Percentiles rank a stretch among this genome's conserved stretches.
Conservation (phyloP, 2,888 invertebrate species). For the Erebia palarica region DNA sequence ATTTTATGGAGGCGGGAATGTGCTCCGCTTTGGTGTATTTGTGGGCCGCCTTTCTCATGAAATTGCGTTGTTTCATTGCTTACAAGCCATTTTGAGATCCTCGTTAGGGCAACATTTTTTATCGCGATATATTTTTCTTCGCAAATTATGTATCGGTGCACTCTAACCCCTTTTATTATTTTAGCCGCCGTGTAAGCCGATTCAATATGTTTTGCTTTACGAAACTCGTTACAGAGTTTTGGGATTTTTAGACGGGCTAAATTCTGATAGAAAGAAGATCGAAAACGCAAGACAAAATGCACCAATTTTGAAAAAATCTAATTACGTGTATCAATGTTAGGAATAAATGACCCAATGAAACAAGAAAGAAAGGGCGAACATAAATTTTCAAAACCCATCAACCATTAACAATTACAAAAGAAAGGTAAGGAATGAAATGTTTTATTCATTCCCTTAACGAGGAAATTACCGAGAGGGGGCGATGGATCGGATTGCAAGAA, state of each 20-base stretch:
- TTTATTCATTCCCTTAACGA: constrained; percentile 82
- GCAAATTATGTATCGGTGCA: constrained; percentile 60
- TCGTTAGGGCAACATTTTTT: constrained; percentile 73
- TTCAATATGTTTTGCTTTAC: constrained; percentile 10
- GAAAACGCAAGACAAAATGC: constrained; percentile 36
- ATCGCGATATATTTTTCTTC: constrained; percentile 66
- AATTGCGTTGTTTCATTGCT: constrained; percentile 80
- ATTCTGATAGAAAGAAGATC: not conserved
- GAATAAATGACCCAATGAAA: constrained; percentile 61
- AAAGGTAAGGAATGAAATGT: constrained; percentile 81
- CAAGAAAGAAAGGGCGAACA: constrained; percentile 63
- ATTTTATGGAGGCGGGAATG: constrained; percentile 79
- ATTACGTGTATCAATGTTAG: constrained; percentile 33
- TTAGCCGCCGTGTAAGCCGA: constrained; percentile 36
- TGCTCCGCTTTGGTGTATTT: constrained; percentile 78
- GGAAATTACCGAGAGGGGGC: constrained; percentile 80
- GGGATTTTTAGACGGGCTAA: constrained; percentile 36
- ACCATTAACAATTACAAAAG: constrained; percentile 81
- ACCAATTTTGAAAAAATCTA: constrained; percentile 46
- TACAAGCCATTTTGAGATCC: constrained; percentile 75
- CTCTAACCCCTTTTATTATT: constrained; percentile 53
- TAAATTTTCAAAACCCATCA: constrained; percentile 78
- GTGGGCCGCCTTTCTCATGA: constrained; percentile 76
- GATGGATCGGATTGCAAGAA: constrained; percentile 76
- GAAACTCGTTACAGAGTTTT: constrained; percentile 10